Conservation (phyloP, 2,888 invertebrate genomes). For the Phasia obesa region DNA sequence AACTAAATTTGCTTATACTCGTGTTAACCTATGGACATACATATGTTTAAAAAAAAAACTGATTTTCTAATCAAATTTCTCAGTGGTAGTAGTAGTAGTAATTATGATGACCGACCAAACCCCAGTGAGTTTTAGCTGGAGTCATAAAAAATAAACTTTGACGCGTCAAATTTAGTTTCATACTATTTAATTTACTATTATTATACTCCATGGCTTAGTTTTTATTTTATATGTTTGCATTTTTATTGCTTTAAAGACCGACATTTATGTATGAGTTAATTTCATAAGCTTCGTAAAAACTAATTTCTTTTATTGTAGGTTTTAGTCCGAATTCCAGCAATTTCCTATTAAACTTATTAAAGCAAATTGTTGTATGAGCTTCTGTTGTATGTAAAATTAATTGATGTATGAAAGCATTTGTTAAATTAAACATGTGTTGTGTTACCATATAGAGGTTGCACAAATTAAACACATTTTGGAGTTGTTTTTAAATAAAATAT, state of each 20-base stretch:
- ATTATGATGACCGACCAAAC: constrained; percentile 43
- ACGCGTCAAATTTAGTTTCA: constrained; percentile 34
- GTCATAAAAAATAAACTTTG: constrained; percentile 47
- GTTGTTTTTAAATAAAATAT: too few relatives aligned
- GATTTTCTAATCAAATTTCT: neutral
- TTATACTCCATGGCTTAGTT: constrained; percentile 24
- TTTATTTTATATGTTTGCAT: constrained; percentile 6
- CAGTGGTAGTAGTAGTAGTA: neutral
- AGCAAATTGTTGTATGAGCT: constrained; percentile 15
- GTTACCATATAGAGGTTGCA: neutral
- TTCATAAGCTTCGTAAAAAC: constrained; percentile 22
- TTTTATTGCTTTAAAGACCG: constrained; percentile 20
- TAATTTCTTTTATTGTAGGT: constrained; percentile 6
- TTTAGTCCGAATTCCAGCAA: constrained; percentile 15
- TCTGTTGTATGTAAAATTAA: constrained; percentile 15
- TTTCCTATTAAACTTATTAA: constrained; percentile 46
- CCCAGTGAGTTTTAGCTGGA: constrained; percentile 45
- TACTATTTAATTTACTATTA: constrained; percentile 45
- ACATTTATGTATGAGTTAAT: constrained; percentile 44
- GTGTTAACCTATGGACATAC: neutral
- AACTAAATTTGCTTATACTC: constrained; percentile 8
- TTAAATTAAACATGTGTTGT: neutral
- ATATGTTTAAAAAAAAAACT: neutral
- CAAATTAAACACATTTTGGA: neutral
- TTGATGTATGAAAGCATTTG: neutral